Base-by-base conservation (phyloP, 2,113 vertebrate genomes). In the Lophotis ruficrista region DNA sequence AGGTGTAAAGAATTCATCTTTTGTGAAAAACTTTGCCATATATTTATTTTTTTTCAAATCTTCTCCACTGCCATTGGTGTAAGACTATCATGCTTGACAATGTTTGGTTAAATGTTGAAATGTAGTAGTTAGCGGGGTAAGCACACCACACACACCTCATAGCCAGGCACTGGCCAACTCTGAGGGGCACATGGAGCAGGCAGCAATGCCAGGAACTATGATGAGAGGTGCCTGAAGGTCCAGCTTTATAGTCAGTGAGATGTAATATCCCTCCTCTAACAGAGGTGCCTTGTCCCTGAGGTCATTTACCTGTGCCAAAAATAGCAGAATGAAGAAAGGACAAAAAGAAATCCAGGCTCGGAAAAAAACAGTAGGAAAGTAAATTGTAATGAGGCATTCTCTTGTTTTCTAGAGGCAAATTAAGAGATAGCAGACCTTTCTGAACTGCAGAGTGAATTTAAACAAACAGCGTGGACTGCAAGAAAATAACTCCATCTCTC, bases 111-210 rank as follows among this genome's bases (percentile, higher is more conserved):
- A 83, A 65, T 27, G 25, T 18, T 69, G 35, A 56, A 33, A 7
- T 43, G 57, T 27, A 35, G 6, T 25, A 21, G 5, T 4, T 50
- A 41, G 15, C 60, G 22, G 4, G 41, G 12, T 61, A 10, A 51
- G 15, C n/a, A 48, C 21, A 33, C 14, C 6, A 15, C 6, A 6
- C 0, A 1, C 4, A 5, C 50, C 65, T 72, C 14, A 17, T 28
- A 88, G 12, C 15, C 45, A 51, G 30, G 21, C 38, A 30, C 25
- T 10, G 10, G 14, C 6, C 15, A 65, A 0, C 19, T 58, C 66
- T 50, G 33, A 69, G 50, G 50, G 14, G 12, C 0, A 1, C 0
- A 1, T 33, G 45, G 48, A 56, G 24, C 47, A 33, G 43, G 33
- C 19, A 38, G 30, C 24, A 56, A 33, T 27, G 14, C 38, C 17